Base-by-base conservation (phyloP, 2,113 vertebrate genomes). In the Theristicus caerulescens region DNA sequence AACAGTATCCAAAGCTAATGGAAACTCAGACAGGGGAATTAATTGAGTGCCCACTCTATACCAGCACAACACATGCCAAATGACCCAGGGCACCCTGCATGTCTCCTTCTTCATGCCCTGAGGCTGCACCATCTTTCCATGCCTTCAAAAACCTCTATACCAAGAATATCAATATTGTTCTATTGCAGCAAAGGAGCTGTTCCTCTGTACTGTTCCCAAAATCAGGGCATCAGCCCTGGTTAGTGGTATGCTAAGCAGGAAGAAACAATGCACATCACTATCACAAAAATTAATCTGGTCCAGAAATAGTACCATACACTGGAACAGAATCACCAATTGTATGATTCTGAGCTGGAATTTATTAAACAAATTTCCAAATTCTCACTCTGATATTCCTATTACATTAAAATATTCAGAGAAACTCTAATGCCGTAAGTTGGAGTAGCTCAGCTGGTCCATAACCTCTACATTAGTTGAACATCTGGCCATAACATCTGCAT, bases 181-280 rank as follows among this genome's bases (percentile, higher is more conserved):
- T 58, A 4, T 4, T 72, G 14, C 16, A 94, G 61, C 15, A 58
- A 66, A 54, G 32, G 29, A 86, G 11, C 6, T 71, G 15, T 26
- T 66, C 13, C 19, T 58, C 59, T 47, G 4, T 34, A 40, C 16
- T 64, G 13, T 55, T 76, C 31, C 16, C 38, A 54, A 62, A 91
- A 47, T 38, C n/a, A 58, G 16, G 25, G 15, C 36, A 85, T 10
- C 0, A 0, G 20, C 20, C 24, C 8, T 59, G 3, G 14, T 58
- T 73, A 40, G 18, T 25, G 21, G 6, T 55, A 61, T 16, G 25
- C 11, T 78, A 87, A 74, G 38, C 46, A 47, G 52, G 29, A 73
- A 66, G 31, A 62, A 89, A 89, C 24, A 46, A 62, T 0, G 0
- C 29, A 51, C 8, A 34, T n/a, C 21, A 22, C 31, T 38, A 44